A percentile compares a stretch with the other conserved stretches of the same genome.
phyloP scores from a whole-genome alignment of 2,113 vertebrate genomes.

The Asarcornis scutulata region DNA sequence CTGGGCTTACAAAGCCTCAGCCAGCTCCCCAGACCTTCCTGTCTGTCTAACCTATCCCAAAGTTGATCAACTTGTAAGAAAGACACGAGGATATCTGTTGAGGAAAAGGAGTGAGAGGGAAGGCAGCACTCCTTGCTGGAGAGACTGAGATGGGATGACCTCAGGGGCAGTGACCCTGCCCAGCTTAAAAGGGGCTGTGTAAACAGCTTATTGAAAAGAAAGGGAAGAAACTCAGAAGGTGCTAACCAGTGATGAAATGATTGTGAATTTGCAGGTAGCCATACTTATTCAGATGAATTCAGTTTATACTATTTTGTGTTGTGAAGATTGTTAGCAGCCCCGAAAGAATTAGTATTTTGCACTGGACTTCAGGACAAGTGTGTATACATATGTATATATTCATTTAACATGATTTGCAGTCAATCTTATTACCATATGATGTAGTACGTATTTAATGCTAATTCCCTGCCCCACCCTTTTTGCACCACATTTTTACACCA shows the following conservation, averaged over 20 bases:
- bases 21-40: background rate
- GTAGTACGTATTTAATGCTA: background rate
- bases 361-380: background rate
- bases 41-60: background rate
- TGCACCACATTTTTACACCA: background rate
- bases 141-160: background rate
- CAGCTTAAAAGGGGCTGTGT: background rate
- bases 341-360: background rate
- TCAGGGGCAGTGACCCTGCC: background rate
- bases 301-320: background rate
- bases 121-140: background rate
- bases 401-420: background rate
- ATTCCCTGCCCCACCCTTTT: background rate
- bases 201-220: background rate
- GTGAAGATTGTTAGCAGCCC: background rate
- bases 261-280: background rate
- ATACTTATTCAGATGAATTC: background rate
- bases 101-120: background rate
- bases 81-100: background rate
- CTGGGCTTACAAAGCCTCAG: background rate
- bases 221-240: background rate
- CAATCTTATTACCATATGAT: background rate
- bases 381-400: background rate
- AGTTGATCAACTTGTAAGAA: background rate
- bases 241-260: background rate